Conservation (phyloP, 92 coral and sea anemone species). For the Plumapathes pennacea region DNA sequence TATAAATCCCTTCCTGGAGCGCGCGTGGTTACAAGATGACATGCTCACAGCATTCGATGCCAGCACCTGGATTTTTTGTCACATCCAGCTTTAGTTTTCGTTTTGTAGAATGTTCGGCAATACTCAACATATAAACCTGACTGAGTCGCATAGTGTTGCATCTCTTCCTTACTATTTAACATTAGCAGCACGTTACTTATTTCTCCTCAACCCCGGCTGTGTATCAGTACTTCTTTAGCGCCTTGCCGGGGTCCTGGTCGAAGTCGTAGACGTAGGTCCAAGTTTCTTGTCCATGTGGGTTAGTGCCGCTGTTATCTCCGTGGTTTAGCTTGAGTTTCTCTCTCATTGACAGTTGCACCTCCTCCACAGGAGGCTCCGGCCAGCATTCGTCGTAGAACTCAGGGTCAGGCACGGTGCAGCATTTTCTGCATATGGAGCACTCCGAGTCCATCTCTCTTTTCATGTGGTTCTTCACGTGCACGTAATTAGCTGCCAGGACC, state of each 20-base stretch:
- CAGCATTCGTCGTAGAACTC: constrained; percentile 89
- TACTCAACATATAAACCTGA: not conserved
- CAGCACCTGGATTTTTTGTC: too few relatives aligned
- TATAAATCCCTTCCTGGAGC: too few relatives aligned
- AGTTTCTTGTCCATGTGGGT: constrained; percentile 69
- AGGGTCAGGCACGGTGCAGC: constrained; percentile 82
- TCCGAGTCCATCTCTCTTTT: constrained; percentile 71
- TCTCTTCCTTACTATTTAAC: not conserved
- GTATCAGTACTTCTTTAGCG: constrained; percentile 65
- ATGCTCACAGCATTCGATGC: too few relatives aligned
- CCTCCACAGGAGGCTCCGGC: constrained; percentile 83
- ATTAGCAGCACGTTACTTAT: too few relatives aligned
- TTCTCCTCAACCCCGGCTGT: too few relatives aligned
- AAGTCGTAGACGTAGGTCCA: constrained; percentile 84
- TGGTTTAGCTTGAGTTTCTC: constrained; percentile 53
- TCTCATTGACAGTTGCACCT: constrained; percentile 66
- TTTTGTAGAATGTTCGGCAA: too few relatives aligned
- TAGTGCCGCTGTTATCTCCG: constrained; percentile 65
- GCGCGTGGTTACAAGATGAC: too few relatives aligned
- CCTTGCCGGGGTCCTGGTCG: constrained; percentile 47
- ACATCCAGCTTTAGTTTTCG: too few relatives aligned
- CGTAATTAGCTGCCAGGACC: constrained; percentile 83
- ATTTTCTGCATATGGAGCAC: constrained; percentile 79
- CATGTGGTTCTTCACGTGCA: constrained; percentile 83
- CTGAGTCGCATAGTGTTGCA: not conserved